Conservation (phyloP, 2,888 invertebrate species). For the Aproaerema taeniolella region DNA sequence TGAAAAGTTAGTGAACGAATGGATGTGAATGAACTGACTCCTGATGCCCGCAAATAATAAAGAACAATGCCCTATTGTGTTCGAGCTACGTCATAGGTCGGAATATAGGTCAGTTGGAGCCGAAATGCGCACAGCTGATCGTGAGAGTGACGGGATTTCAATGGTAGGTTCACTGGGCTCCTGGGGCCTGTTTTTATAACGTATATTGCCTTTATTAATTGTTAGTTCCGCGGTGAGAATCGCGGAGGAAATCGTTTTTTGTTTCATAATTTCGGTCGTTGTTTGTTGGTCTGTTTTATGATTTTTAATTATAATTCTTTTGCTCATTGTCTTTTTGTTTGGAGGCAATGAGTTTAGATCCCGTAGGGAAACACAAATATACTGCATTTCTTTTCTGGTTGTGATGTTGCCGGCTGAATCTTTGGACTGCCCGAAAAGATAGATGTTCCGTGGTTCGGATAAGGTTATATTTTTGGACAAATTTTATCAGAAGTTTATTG, state of each 20-base stretch:
- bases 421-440: too few species aligned
- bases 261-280: neutral
- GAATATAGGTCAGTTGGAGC: conserved; percentile 73
- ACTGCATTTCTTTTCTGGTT: too few species aligned
- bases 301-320: too few species aligned
- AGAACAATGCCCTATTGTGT: conserved; percentile 76
- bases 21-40: conserved; percentile 67
- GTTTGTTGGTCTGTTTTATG: neutral
- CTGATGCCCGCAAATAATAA: conserved; percentile 68
- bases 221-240: neutral
- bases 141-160: conserved; percentile 38
- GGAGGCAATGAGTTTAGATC: too few species aligned
- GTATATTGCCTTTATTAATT: neutral
- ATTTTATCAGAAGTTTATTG: too few species aligned
- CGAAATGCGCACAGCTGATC: conserved; percentile 72
- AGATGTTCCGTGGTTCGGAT: too few species aligned
- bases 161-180: too few species aligned
- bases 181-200: neutral
- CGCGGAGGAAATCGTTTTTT: too few species aligned
- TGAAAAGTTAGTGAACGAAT: conserved; percentile 59
- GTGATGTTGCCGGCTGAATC: too few species aligned
- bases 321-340: too few species aligned
- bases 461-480: too few species aligned
- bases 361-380: too few species aligned
- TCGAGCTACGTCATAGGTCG: conserved; percentile 62